Evolutionary conservation across 2,888 invertebrate genomes (phyloP).

Genomic region (Caradrina clavipalpis): DNA sequence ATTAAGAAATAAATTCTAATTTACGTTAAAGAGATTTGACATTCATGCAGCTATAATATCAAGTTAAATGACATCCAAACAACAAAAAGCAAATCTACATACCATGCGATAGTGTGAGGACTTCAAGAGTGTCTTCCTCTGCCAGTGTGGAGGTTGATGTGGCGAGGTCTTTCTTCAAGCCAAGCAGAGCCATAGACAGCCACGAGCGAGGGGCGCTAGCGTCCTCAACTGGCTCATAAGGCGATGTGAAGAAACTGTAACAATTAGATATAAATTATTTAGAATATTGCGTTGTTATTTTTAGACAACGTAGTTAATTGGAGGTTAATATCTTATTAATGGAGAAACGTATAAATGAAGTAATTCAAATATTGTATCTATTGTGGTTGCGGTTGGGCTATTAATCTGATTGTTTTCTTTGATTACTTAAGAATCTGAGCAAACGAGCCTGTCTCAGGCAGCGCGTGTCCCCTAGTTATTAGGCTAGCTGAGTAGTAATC

Average conservation of each 20-base stretch:
- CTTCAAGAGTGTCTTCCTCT: slow-evolving; percentile 90
- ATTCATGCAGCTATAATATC: neutral
- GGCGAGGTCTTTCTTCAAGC: slow-evolving; percentile 92
- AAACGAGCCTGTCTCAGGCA: neutral
- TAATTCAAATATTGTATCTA: neutral
- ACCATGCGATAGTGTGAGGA: slow-evolving; percentile 77
- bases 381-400: neutral
- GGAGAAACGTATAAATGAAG: neutral
- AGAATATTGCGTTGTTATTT: neutral
- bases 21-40: neutral
- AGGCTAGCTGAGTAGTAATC: neutral
- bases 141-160: slow-evolving; percentile 90
- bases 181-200: slow-evolving; percentile 92
- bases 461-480: neutral
- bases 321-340: neutral
- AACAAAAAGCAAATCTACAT: slow-evolving; percentile 36
- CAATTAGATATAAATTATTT: slow-evolving; percentile 11
- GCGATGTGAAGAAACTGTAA: slow-evolving; percentile 87
- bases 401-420: neutral
- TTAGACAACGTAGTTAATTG: neutral
- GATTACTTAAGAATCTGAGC: neutral
- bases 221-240: slow-evolving; percentile 86
- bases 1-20: neutral
- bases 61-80: neutral
- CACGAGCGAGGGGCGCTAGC: slow-evolving; percentile 87